Conservation (phyloP, 2,888 invertebrate species). For the Oegoconia quadripuncta region DNA sequence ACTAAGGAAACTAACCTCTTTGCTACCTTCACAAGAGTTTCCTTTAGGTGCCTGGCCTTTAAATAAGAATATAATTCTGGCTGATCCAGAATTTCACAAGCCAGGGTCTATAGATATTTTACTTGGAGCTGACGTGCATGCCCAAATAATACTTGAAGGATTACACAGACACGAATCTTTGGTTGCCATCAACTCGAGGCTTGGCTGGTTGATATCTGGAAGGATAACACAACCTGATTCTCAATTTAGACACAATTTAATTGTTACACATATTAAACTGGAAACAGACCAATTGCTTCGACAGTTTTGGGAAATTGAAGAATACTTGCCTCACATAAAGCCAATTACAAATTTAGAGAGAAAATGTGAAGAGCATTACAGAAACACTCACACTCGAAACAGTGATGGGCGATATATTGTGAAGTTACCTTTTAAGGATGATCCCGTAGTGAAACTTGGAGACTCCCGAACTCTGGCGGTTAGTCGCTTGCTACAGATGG, state of each 20-base stretch:
- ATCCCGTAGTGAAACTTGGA: too few relatives aligned
- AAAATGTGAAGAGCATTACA: slow-evolving; percentile 20
- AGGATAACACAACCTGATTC: slow-evolving; percentile 15
- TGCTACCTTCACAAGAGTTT: not conserved
- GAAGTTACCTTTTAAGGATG: slow-evolving; percentile 18
- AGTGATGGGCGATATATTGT: slow-evolving; percentile 18
- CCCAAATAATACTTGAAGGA: slow-evolving; percentile 19
- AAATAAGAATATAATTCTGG: not conserved
- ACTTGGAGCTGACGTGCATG: slow-evolving; percentile 21
- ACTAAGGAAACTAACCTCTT: not conserved
- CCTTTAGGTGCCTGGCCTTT: not conserved
- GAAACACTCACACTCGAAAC: slow-evolving; percentile 12
- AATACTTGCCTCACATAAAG: slow-evolving; percentile 13
- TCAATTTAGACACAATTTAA: slow-evolving; percentile 15
- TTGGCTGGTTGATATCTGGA: slow-evolving; percentile 25
- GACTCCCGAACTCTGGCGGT: slow-evolving; percentile 14
- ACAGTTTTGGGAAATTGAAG: slow-evolving; percentile 24
- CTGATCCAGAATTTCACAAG: not conserved
- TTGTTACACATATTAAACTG: slow-evolving; percentile 16
- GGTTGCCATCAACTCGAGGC: slow-evolving; percentile 16
- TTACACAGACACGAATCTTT: slow-evolving; percentile 17
- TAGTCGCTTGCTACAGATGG: slow-evolving; percentile 19
- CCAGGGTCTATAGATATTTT: slow-evolving; percentile 22
- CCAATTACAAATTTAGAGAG: slow-evolving; percentile 12
- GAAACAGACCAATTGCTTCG: slow-evolving; percentile 19